Evolutionary conservation across 2,888 invertebrate genomes (phyloP), one percentile per base, ranked within the genome.

Genomic region (Galeruca laticollis): DNA sequence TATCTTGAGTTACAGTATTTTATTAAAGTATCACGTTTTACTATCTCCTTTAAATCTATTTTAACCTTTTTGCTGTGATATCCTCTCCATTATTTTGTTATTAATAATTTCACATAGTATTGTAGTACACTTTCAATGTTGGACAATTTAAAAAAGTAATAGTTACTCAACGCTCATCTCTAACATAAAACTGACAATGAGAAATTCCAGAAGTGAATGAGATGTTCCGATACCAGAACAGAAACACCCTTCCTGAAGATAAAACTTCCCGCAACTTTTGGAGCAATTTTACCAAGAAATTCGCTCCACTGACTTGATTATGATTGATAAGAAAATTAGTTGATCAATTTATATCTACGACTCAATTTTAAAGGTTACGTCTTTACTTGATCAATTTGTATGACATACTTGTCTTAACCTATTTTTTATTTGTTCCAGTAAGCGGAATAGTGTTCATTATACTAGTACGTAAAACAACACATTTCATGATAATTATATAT

Each of bases 241-340:
- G 72, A 72, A 69, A 65, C 72, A 81, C 80, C 79, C 80, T 83
- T 81, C 82, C 80, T 78, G 78, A 72, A 82, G 84, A 84, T 84
- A 85, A 84, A 84, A 83, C 80, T 81, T 80, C 77, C 77, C 80
- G 79, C 81, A 84, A 82, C 80, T 83, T 82, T 80, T 80, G 80
- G 76, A 81, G 82, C 83, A 83, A 84, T 84, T 84, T 83, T 82
- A 81, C 82, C 79, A 77, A 80, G 82, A 82, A 83, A 80, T 81
- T 80, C 83, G 84, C 84, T 82, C 79, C 83, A 83, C 81, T 83
- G 83, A 81, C 82, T 83, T 85, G 85, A 85, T 85, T 84, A 85
- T 85, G 85, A 85, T 85, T 85, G 85, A 85, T 85, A 85, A 84
- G 82, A 82, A 82, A 84, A 84, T 83, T 81, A 82, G 80, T 80